phyloP scores from a whole-genome alignment of 2,113 vertebrate species.

The Istiophorus platypterus region DNA sequence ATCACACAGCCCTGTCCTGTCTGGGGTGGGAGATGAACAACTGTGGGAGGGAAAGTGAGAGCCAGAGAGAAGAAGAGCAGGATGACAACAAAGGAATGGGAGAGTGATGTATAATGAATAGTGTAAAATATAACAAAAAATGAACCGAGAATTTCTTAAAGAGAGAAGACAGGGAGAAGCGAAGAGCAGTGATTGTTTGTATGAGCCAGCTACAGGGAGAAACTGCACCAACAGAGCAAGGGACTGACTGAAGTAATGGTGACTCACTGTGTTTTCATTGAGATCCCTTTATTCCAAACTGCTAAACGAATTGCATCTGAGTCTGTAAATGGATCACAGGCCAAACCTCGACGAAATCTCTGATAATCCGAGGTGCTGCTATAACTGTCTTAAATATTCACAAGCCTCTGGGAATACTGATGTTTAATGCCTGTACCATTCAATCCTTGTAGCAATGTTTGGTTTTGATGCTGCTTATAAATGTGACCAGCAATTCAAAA shows the following conservation, averaged over 20 bases:
- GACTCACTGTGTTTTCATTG: conserved; percentile 58
- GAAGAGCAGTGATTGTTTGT: conserved; percentile 22
- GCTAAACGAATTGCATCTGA: conserved; percentile 75
- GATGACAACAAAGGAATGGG: conserved; percentile 42
- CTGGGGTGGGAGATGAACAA: conserved; percentile 46
- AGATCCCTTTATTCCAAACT: conserved; percentile 72
- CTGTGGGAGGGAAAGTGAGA: conserved; percentile 49
- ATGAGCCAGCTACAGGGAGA: conserved; percentile 41
- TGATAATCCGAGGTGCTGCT: conserved; percentile 39
- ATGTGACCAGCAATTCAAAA: conserved; percentile 17
- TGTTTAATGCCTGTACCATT: conserved; percentile 7
- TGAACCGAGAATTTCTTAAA: conserved; percentile 35
- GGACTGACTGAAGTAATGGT: conserved; percentile 31
- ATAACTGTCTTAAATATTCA: conserved; percentile 30
- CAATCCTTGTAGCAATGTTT: not conserved
- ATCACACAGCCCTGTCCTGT: conserved; percentile 66
- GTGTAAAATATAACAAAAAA: conserved; percentile 46
- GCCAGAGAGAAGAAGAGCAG: conserved; percentile 6
- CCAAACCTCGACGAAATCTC: conserved; percentile 49
- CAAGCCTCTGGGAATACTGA: conserved; percentile 5
- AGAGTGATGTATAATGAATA: conserved; percentile 53
- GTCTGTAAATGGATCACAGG: conserved; percentile 56
- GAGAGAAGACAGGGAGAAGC: conserved; percentile 38
- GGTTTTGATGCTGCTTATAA: conserved; percentile 22
- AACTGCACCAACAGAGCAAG: conserved; percentile 16